phyloP scores from a whole-genome alignment of 2,797 vertebrate species.

The Gobio occitaniae region DNA sequence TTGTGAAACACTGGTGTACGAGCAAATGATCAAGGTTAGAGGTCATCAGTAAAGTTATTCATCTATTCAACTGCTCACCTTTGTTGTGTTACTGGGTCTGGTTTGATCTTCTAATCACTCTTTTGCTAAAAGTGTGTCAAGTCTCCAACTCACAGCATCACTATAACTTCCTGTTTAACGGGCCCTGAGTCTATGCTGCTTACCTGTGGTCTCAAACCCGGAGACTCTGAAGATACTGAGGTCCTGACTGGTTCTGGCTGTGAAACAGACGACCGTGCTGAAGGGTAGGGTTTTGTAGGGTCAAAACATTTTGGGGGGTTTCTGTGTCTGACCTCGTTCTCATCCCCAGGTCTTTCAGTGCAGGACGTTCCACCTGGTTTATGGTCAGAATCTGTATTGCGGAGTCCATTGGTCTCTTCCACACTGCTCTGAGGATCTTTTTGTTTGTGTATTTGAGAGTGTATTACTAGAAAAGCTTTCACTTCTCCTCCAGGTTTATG shows the following conservation, averaged over 20 bases:
- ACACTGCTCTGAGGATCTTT: conserved; percentile 43
- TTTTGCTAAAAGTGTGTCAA: conserved; percentile 71
- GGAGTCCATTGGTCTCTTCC: conserved; percentile 51
- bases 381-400: conserved; percentile 57
- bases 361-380: conserved; percentile 31
- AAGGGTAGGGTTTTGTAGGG: conserved; percentile 44
- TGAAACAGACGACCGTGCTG: conserved; percentile 42
- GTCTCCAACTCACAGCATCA: conserved; percentile 64
- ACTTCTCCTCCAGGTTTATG: conserved; percentile 38
- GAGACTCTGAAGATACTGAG: conserved; percentile 53
- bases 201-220: conserved; percentile 51
- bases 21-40: neutral
- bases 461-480: conserved; percentile 48
- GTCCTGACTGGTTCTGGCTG: conserved; percentile 48
- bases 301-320: conserved; percentile 46
- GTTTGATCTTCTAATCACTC: conserved; percentile 41
- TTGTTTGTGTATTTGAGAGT: conserved; percentile 61
- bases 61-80: conserved; percentile 54
- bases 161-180: conserved; percentile 75
- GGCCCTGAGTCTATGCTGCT: conserved; percentile 55
- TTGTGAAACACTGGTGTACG: neutral
- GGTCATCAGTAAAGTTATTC: neutral
- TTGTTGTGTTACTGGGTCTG: conserved; percentile 34
- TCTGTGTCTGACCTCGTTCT: conserved; percentile 43
- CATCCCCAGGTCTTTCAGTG: conserved; percentile 28